Evolutionary conservation across 2,113 vertebrate genomes (phyloP).

Genomic region (Grammomys dolichurus): DNA sequence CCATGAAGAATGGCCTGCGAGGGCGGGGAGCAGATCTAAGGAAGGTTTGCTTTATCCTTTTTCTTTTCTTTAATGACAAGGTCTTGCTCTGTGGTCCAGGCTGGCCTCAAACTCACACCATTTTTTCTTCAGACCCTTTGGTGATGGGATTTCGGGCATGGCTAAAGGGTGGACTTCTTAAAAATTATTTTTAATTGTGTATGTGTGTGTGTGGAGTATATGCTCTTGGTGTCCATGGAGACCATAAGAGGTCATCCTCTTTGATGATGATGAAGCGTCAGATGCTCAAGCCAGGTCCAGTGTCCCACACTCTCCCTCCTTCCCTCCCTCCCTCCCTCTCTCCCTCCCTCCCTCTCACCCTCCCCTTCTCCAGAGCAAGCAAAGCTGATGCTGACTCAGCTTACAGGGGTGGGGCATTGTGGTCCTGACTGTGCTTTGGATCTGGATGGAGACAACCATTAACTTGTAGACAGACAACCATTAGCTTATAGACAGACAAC

Average conservation of each 20-base stretch:
- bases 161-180: neutral
- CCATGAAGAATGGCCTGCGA: neutral
- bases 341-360: no score
- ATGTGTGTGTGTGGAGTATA: neutral
- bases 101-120: neutral
- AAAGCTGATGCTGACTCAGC: neutral
- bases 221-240: neutral
- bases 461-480: neutral
- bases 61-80: neutral
- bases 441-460: neutral
- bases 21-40: neutral
- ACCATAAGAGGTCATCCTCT: neutral
- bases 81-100: neutral
- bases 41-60: neutral
- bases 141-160: neutral
- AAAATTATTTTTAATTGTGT: neutral
- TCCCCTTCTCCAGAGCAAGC: neutral
- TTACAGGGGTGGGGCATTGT: neutral
- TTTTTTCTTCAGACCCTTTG: no score
- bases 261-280: no score
- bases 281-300: no score
- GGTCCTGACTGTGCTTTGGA: neutral
- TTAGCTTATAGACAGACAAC: neutral
- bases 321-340: no score
- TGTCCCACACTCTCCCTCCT: no score